phyloP scores from a whole-genome alignment of 1,140 invertebrate species.

The Leptinotarsa undecemlineata region DNA sequence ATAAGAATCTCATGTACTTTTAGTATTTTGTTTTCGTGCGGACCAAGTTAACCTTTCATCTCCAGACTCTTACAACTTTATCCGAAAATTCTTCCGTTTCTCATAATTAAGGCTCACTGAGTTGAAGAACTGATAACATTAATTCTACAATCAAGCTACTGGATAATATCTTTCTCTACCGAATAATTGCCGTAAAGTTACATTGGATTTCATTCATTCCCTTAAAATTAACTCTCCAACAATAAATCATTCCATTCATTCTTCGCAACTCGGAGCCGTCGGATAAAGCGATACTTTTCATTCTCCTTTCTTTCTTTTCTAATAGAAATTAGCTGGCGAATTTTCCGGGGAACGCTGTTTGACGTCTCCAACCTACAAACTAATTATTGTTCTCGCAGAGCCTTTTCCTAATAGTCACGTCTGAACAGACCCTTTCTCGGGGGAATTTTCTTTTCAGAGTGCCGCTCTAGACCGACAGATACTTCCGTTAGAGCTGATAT shows the following conservation, averaged over 20 bases:
- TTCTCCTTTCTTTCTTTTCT: not conserved
- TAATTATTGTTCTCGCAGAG: not conserved
- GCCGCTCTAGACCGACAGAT: not conserved
- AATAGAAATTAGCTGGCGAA: constrained; percentile 1
- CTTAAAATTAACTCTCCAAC: too few relatives aligned
- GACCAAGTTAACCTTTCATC: too few relatives aligned
- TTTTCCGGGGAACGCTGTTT: constrained; percentile 1
- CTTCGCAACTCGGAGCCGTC: not conserved
- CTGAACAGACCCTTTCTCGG: not conserved
- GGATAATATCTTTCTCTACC: too few relatives aligned
- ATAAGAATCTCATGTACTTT: too few relatives aligned
- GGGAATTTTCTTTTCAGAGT: not conserved
- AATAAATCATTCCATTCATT: not conserved
- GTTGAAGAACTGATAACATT: too few relatives aligned
- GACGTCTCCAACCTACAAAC: not conserved
- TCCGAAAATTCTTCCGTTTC: too few relatives aligned
- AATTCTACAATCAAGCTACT: too few relatives aligned
- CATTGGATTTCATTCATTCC: too few relatives aligned
- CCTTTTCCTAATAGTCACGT: not conserved
- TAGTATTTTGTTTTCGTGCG: too few relatives aligned
- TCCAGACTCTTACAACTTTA: too few relatives aligned
- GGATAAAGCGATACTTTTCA: not conserved
- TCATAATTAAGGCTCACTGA: too few relatives aligned
- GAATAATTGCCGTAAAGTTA: too few relatives aligned
- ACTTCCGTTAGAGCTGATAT: not conserved